Percentiles rank a stretch among this genome's conserved stretches.
phyloP scores from a whole-genome alignment of 2,888 invertebrate species.

The Synanthedon tipuliformis region DNA sequence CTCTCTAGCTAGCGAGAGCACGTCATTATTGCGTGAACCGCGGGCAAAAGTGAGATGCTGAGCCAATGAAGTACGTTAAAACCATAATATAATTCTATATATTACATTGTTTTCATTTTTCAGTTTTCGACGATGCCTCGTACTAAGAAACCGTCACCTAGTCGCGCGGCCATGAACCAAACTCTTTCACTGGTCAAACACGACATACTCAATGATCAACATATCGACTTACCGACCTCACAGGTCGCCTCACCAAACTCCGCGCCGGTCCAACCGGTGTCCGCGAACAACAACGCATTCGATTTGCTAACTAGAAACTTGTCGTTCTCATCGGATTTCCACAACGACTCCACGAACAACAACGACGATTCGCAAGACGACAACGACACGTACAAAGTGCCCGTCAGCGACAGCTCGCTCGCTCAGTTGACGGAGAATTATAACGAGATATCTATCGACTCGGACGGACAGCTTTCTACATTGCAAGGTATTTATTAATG shows the following conservation, averaged over 20 bases:
- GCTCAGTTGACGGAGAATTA: constrained; percentile 52
- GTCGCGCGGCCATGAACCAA: constrained; percentile 49
- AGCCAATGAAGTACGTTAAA: too few species aligned
- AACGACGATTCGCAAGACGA: constrained; percentile 39
- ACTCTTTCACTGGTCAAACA: constrained; percentile 55
- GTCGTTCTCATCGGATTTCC: constrained; percentile 62
- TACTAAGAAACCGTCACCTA: constrained; percentile 62
- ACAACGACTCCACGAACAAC: constrained; percentile 63
- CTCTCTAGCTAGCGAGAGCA: too few species aligned
- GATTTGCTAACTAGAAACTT: constrained; percentile 59
- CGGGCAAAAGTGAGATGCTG: too few species aligned
- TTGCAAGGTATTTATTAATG: constrained; percentile 42
- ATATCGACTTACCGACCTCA: constrained; percentile 20
- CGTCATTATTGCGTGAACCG: too few species aligned
- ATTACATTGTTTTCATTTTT: constrained; percentile 49
- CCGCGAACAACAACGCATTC: constrained; percentile 46
- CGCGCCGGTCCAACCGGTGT: constrained; percentile 19
- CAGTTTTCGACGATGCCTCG: constrained; percentile 75
- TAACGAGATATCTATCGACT: constrained; percentile 59
- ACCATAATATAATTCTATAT: too few species aligned
- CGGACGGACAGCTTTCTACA: constrained; percentile 58
- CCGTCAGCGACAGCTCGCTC: constrained; percentile 50
- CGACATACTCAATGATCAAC: constrained; percentile 48
- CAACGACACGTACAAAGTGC: constrained; percentile 61
- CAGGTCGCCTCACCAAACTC: constrained; percentile 5